Evolutionary conservation across 2,888 invertebrate genomes (phyloP).

Genomic region (Torymus texanus): DNA sequence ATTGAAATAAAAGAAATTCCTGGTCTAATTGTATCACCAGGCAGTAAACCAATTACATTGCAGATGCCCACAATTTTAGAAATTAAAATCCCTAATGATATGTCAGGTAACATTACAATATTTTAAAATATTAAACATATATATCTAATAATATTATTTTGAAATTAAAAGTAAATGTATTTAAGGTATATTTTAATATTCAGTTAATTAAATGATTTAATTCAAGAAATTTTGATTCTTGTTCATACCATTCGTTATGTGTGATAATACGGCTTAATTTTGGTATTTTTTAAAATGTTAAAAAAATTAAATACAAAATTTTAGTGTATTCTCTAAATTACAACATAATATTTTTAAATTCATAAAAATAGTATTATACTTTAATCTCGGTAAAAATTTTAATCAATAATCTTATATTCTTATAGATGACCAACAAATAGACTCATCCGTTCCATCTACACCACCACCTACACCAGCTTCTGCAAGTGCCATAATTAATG

Average conservation of each 20-base stretch:
- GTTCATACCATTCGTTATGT: no score
- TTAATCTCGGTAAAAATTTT: neutral
- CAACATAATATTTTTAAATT: no score
- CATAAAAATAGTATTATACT: no score
- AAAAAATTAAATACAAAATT: no score
- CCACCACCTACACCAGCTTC: slow-evolving; percentile 68
- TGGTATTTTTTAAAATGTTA: no score
- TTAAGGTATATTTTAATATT: no score
- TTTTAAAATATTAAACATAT: slow-evolving; percentile 1
- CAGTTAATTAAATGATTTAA: no score
- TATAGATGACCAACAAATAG: slow-evolving; percentile 39
- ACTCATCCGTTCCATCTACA: slow-evolving; percentile 62
- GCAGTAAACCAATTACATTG: slow-evolving; percentile 62
- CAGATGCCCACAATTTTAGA: slow-evolving; percentile 64
- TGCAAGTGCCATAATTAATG: slow-evolving; percentile 57
- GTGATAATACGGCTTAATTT: no score
- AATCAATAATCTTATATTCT: neutral
- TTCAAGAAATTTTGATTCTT: no score
- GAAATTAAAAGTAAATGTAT: slow-evolving; percentile 1
- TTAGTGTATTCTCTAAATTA: no score
- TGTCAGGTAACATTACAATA: slow-evolving; percentile 38
- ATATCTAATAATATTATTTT: slow-evolving; percentile 19
- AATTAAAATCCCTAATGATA: slow-evolving; percentile 56
- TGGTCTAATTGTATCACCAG: slow-evolving; percentile 67
- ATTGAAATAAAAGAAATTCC: slow-evolving; percentile 66